Evolutionary conservation across 2,113 vertebrate genomes (phyloP).

Genomic region (Zapus hudsonius): DNA sequence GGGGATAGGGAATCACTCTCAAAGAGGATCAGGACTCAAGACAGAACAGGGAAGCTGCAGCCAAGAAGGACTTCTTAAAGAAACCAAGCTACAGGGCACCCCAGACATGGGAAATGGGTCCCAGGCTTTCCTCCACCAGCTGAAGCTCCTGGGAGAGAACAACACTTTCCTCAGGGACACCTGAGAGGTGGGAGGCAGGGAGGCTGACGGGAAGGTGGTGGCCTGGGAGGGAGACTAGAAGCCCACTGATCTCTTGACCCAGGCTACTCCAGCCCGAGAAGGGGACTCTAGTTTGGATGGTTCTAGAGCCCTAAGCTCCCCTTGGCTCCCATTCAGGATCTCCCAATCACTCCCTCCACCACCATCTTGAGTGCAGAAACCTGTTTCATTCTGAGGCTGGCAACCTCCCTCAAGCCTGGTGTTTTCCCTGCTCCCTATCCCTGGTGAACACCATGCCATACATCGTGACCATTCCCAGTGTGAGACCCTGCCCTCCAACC

Average conservation of each 20-base stretch:
- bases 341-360: neutral
- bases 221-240: neutral
- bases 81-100: neutral
- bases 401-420: neutral
- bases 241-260: neutral
- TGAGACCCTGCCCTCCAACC: neutral
- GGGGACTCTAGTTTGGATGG: neutral
- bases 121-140: neutral
- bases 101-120: neutral
- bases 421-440: neutral
- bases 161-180: neutral
- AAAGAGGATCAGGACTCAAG: neutral
- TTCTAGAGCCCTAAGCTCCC: neutral
- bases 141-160: neutral
- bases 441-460: no score
- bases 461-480: neutral
- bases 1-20: neutral
- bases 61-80: neutral
- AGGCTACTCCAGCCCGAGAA: neutral
- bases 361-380: neutral
- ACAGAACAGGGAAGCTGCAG: neutral
- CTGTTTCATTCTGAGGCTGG: neutral
- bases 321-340: neutral
- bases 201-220: neutral
- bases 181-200: neutral